Evolutionary conservation across 2,888 invertebrate species (phyloP).

Genomic region (Bombylius major): DNA sequence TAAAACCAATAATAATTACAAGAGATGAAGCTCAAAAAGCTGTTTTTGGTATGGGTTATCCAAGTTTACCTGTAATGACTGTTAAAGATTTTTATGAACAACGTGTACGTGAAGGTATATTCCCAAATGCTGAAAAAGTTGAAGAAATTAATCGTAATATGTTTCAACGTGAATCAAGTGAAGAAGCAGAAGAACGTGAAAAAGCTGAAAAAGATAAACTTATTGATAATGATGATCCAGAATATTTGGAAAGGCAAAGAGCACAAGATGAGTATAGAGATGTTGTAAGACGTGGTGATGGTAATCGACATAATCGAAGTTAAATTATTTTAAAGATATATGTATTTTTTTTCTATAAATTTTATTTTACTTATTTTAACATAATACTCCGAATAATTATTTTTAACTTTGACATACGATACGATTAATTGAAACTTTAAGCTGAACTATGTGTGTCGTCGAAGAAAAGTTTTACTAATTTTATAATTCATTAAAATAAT

Average conservation of each 20-base stretch:
- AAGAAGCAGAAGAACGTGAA: slow-evolving; percentile 44
- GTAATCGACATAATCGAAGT: slow-evolving; percentile 70
- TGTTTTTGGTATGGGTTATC: slow-evolving; percentile 90
- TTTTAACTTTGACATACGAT: too few species aligned
- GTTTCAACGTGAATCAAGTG: slow-evolving; percentile 41
- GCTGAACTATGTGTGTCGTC: too few species aligned
- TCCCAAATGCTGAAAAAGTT: slow-evolving; percentile 39
- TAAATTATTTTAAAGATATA: slow-evolving; percentile 30
- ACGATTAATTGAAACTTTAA: too few species aligned
- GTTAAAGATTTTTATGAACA: slow-evolving; percentile 93
- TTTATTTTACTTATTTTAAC: too few species aligned
- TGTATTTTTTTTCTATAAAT: too few species aligned
- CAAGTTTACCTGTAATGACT: slow-evolving; percentile 80
- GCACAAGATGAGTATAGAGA: slow-evolving; percentile 81
- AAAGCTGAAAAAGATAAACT: slow-evolving; percentile 43
- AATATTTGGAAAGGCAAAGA: slow-evolving; percentile 49
- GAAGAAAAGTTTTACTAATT: too few species aligned
- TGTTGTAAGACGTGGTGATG: slow-evolving; percentile 74
- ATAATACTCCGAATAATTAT: too few species aligned
- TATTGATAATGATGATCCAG: slow-evolving; percentile 61
- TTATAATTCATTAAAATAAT: too few species aligned
- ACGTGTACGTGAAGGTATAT: slow-evolving; percentile 62
- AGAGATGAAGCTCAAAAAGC: slow-evolving; percentile 79
- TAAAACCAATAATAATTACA: slow-evolving; percentile 79
- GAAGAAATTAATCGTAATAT: slow-evolving; percentile 30